Conservation (phyloP, 2,113 vertebrate genomes). For the Hypomesus transpacificus region DNA sequence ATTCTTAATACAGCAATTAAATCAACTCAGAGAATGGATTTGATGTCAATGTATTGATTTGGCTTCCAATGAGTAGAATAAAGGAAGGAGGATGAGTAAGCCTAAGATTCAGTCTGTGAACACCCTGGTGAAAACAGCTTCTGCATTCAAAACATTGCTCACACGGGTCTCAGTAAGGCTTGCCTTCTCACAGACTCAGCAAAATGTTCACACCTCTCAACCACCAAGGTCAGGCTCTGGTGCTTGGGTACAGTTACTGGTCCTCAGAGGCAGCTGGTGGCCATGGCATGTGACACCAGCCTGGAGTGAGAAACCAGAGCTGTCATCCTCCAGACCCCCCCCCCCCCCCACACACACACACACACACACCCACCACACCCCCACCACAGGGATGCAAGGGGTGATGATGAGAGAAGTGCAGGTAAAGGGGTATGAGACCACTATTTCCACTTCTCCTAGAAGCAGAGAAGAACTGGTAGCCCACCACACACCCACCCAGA, state of each 20-base stretch:
- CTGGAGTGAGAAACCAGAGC: not conserved
- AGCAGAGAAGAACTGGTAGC: not conserved
- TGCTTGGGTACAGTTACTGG: conserved; percentile 12
- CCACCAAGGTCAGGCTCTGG: conserved; percentile 20
- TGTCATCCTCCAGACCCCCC: not conserved
- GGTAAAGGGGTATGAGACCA: not conserved
- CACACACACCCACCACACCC: not conserved
- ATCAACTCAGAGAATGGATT: not conserved
- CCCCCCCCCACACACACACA: not conserved
- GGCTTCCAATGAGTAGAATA: too few relatives aligned
- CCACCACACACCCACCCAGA: not conserved
- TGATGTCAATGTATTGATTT: too few relatives aligned
- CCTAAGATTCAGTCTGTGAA: too few relatives aligned
- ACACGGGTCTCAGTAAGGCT: too few relatives aligned
- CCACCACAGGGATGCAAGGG: not conserved
- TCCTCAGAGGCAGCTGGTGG: conserved; percentile 10
- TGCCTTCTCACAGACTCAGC: not conserved
- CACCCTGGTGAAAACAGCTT: too few relatives aligned
- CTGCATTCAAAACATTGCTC: too few relatives aligned
- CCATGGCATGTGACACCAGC: conserved; percentile 30
- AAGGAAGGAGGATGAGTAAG: too few relatives aligned
- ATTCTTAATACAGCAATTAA: conserved; percentile 13
- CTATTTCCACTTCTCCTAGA: not conserved
- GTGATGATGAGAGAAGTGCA: not conserved
- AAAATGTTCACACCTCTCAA: conserved; percentile 26